phyloP scores from a whole-genome alignment of 1,140 invertebrate species.

The Drosophila bocki region DNA sequence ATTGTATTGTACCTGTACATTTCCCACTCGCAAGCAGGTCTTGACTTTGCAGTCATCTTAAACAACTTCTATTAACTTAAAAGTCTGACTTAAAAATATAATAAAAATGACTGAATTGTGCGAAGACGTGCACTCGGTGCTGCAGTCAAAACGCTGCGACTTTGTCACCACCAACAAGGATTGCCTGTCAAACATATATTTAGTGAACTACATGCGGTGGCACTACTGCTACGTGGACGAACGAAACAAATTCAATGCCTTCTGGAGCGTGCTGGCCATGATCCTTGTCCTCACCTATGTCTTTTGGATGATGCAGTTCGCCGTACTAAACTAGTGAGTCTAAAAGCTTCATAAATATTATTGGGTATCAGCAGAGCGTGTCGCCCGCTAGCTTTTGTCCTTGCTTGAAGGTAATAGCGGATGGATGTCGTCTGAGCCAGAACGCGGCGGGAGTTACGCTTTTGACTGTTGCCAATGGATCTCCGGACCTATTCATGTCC shows the following conservation, averaged over 20 bases:
- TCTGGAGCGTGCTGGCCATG: conserved; percentile 25
- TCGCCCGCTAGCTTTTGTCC: conserved; percentile 88
- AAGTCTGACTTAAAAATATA: too few species aligned
- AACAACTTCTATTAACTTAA: too few species aligned
- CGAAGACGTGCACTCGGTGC: background rate
- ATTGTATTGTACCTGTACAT: too few species aligned
- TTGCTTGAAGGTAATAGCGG: conserved; percentile 88
- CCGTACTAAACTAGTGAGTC: conserved; percentile 37
- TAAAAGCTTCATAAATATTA: too few species aligned
- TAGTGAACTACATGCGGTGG: conserved; percentile 31
- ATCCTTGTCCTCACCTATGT: background rate
- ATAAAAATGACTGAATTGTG: background rate
- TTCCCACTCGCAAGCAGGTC: background rate
- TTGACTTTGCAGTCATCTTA: background rate
- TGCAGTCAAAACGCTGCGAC: background rate
- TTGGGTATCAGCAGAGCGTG: background rate
- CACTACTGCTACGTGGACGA: conserved; percentile 31
- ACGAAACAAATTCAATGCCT: conserved; percentile 26
- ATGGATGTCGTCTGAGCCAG: conserved; percentile 88
- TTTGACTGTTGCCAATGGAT: conserved; percentile 92
- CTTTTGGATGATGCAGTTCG: conserved; percentile 43
- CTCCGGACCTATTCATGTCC: conserved; percentile 90
- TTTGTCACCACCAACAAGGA: conserved; percentile 6
- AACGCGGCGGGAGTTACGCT: conserved; percentile 92
- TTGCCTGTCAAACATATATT: conserved; percentile 1